Percentiles rank a stretch among this genome's conserved stretches.
These are phyloP conservation scores for Steinernema hermaphroditum DNA, from an alignment of 2,888 invertebrate genomes.

Conservation along the genomic window DNA sequence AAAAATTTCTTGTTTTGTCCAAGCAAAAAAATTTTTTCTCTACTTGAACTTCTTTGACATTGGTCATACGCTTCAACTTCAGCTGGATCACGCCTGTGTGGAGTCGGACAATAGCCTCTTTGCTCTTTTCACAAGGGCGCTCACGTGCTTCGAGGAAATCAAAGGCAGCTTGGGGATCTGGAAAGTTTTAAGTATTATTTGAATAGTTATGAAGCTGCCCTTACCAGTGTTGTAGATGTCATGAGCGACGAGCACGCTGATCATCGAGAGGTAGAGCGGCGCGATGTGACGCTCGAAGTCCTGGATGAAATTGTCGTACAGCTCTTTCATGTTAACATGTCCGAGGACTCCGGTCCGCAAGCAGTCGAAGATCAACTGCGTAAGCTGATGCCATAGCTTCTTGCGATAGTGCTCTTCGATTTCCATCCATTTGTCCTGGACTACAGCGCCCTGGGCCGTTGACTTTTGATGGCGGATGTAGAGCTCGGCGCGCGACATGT, in stretches of 20 bases:
- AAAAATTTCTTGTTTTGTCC: too few species aligned
- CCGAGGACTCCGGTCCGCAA: neutral
- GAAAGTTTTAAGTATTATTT: conserved; percentile 42
- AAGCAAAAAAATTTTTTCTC: neutral
- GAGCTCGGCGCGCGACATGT: neutral
- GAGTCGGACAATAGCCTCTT: conserved; percentile 85
- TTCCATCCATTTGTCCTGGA: conserved; percentile 5
- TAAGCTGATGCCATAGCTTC: conserved; percentile 65
- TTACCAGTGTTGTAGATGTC: conserved; percentile 49
- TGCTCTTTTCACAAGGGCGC: conserved; percentile 73
- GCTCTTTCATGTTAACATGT: conserved; percentile 61
- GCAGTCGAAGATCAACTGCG: conserved; percentile 37
- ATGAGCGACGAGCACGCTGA: conserved; percentile 71
- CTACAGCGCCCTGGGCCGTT: neutral
- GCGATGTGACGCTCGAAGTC: conserved; percentile 97
- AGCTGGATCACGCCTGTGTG: conserved; percentile 76
- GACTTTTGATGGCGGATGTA: neutral
- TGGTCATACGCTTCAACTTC: conserved; percentile 67
- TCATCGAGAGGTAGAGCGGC: conserved; percentile 86
- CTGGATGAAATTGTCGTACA: conserved; percentile 87
- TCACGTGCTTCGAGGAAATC: conserved; percentile 76
- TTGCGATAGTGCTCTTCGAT: neutral
- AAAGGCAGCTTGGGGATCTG: conserved; percentile 81
- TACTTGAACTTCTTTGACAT: conserved; percentile 55
- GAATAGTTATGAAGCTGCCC: neutral